Evolutionary conservation across 2,797 vertebrate species (phyloP), one percentile per base, ranked within the genome.

Genomic region (Mormyrops attenuatus): DNA sequence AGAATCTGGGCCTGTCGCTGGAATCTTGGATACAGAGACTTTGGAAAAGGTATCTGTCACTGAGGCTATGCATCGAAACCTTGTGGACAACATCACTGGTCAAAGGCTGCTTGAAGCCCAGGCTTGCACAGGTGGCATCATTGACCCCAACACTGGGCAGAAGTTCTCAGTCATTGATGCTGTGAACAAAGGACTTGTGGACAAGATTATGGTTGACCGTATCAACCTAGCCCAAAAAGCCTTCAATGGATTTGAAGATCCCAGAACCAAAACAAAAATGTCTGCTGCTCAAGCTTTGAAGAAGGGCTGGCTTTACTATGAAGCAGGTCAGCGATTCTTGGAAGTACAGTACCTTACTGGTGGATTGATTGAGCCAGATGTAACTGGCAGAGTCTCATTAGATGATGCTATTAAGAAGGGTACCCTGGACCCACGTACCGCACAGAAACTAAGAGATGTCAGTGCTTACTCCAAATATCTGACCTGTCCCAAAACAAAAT

Each of bases 321-420:
- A 99, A 94, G 98, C 98, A 0, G 99, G 99, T 82, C 99, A 99
- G 92, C 95, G 98, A 1, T 99, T 99, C 95, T 96, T 99, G 91
- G 99, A 99, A 94, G 98, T 98, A 90, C 99, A 99, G 95, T 99
- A 99, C 94, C 95, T 99, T 90, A 99, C 99, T 0, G 99, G 99
- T 0, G 99, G 99, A 57, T 94, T 99, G 88, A 98, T 99, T 0
- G 98, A 99, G 93, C 99, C 99, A 0, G 98, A 99, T 0, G 41
- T 90, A 0, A 88, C 95, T 0, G 94, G 96, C 92, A 97, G 99
- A 0, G 97, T 99, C 60, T 91, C 96, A 5, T 93, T 99, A 3
- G 98, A 99, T 0, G 97, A 99, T 15, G 98, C 98, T 0, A 94
- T 99, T 91, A 97, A 96, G 91, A 98, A 97, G 26, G 98, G 98